A percentile compares a stretch with the other conserved stretches of the same genome.
Conservation (phyloP, 2,797 vertebrate genomes). For the Capromys pilorides region DNA sequence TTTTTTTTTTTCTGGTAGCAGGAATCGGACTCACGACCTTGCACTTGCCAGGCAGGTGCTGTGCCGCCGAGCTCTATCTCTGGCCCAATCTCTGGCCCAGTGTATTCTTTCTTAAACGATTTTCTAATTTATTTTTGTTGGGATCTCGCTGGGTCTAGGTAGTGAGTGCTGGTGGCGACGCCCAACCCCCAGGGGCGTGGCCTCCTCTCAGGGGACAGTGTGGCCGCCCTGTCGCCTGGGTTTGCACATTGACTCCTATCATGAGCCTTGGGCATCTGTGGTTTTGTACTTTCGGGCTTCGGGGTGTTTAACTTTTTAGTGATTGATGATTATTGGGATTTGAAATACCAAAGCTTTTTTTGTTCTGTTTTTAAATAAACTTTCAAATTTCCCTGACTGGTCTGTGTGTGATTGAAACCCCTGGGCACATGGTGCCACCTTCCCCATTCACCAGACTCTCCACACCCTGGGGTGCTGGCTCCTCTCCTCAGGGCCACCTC, state of each 20-base stretch:
- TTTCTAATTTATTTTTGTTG: conserved; percentile 85
- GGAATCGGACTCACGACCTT: too few relatives aligned
- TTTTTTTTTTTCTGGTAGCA: not conserved
- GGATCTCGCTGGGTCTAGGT: conserved; percentile 53
- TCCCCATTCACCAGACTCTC: not conserved
- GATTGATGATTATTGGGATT: conserved; percentile 83
- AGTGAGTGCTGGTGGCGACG: not conserved
- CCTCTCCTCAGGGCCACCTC: not conserved
- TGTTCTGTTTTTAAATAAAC: conserved; percentile 87
- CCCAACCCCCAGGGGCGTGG: not conserved
- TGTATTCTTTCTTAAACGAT: conserved; percentile 74
- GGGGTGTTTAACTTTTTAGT: conserved; percentile 79
- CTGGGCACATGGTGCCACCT: not conserved
- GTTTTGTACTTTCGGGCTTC: conserved; percentile 77
- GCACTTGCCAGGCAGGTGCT: too few relatives aligned
- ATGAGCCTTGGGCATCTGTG: conserved; percentile 70
- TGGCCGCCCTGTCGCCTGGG: not conserved
- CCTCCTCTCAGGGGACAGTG: not conserved
- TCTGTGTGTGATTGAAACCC: conserved; percentile 58
- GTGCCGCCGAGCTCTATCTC: too few relatives aligned
- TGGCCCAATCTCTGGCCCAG: conserved; percentile 29
- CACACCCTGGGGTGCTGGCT: not conserved
- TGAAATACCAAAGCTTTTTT: conserved; percentile 87
- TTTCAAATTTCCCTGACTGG: conserved; percentile 71
- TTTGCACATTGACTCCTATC: conserved; percentile 39